Evolutionary conservation across 2,888 invertebrate species (phyloP), one percentile per base, ranked within the genome.

Genomic region (Cynaeus angustus): DNA sequence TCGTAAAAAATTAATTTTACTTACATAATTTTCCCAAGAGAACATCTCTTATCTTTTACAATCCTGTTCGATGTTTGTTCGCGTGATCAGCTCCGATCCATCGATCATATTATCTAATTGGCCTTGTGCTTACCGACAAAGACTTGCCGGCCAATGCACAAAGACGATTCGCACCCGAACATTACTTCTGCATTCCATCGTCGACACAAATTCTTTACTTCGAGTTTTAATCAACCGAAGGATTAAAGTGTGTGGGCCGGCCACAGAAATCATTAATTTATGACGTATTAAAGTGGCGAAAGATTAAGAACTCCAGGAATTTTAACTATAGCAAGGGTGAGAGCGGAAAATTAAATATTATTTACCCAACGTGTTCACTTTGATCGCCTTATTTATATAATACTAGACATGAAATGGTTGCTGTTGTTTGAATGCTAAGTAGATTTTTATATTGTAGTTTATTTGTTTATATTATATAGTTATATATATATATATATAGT

Each of bases 51-150:
- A 65, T 41, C 52, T 64, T 52, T 41, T 64, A 33, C 8, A 28
- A 10, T 37, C 38, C 48, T 26, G 50, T 50, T n/a, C 33, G 37
- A 65, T 61, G 46, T 64, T 53, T 53, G 64, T 58, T 82, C 79
- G 82, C 83, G 82, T 83, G 83, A 82, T 79, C 77, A 66, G 53
- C 58, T 70, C 78, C 58, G 65, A 73, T 75, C 75, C 79, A 83
- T 83, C 82, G 80, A 83, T 83, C 83, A 83, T 83, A 82, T 83
- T 80, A 81, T 83, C 82, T 83, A 83, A 83, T 83, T 83, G 83
- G 83, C 80, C 79, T 79, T 72, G 79, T 74, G 76, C 79, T 81
- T 81, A 84, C 86, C 86, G 86, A 86, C 85, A 87, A 87, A 87
- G 84, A 84, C 43, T 21, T 58, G 70, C 71, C 78, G 80, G 79